A percentile compares a stretch with the other conserved stretches of the same genome.
Evolutionary conservation across 2,888 invertebrate species (phyloP).

Genomic region (Dastarcus helophoroides): DNA sequence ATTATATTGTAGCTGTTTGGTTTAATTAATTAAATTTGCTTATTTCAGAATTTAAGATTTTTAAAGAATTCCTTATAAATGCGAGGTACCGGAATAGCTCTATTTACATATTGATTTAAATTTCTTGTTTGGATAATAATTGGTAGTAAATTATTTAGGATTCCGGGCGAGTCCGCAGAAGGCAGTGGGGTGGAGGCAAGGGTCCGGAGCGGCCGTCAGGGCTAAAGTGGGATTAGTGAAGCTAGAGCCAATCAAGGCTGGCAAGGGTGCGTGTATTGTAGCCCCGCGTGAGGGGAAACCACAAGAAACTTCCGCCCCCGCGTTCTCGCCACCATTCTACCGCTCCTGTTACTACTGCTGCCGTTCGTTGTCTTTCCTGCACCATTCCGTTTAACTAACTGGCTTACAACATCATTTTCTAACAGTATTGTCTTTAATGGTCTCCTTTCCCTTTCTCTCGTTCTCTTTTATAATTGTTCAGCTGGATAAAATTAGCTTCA

Average conservation of each 20-base stretch:
- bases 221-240: constrained; percentile 60
- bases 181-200: constrained; percentile 34
- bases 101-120: constrained; percentile 17
- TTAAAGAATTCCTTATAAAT: no score
- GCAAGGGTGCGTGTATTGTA: constrained; percentile 22
- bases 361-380: not conserved
- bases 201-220: constrained; percentile 50
- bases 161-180: constrained; percentile 22
- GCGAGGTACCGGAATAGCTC: not conserved
- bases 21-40: no score
- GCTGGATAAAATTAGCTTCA: no score
- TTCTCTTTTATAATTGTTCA: no score
- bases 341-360: not conserved
- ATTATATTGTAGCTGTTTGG: no score
- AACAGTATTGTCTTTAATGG: no score
- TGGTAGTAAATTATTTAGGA: constrained; percentile 29
- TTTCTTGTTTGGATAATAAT: constrained; percentile 24
- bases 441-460: no score
- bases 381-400: no score
- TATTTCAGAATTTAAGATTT: no score
- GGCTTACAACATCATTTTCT: no score
- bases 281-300: constrained; percentile 17
- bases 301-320: constrained; percentile 15
- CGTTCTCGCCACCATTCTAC: not conserved
- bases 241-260: constrained; percentile 57